Percentiles rank a stretch among this genome's conserved stretches.
Evolutionary conservation across 2,113 vertebrate genomes (phyloP).

Genomic region (Bos taurus): ARS-UCD2.0 NC_037338.1:92598501-92599000

Average conservation of each 20-base stretch:
- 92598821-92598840: not conserved
- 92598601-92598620: conserved; percentile 2
- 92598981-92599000: conserved; percentile 62
- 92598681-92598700: not conserved
- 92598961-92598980: conserved; percentile 70
- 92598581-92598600: conserved; percentile 68
- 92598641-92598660: conserved; percentile 26
- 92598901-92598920: conserved; percentile 42
- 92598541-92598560: conserved; percentile 32
- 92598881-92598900: not conserved
- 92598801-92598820: conserved; percentile 66
- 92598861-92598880: conserved; percentile 11
- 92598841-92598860: conserved; percentile 42
- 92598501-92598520: conserved; percentile 79
- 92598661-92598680: conserved; percentile 50
- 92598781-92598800: conserved; percentile 43
- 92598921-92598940: not conserved
- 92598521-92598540: conserved; percentile 90
- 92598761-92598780: conserved; percentile 1
- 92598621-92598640: not conserved
- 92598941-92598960: conserved; percentile 25
- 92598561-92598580: conserved; percentile 41
- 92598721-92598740: not conserved
- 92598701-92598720: not conserved
- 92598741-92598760: not conserved